Evolutionary conservation across 2,113 vertebrate genomes (phyloP), one percentile per base, ranked within the genome.

Genomic region (Hemibagrus wyckioides): DNA sequence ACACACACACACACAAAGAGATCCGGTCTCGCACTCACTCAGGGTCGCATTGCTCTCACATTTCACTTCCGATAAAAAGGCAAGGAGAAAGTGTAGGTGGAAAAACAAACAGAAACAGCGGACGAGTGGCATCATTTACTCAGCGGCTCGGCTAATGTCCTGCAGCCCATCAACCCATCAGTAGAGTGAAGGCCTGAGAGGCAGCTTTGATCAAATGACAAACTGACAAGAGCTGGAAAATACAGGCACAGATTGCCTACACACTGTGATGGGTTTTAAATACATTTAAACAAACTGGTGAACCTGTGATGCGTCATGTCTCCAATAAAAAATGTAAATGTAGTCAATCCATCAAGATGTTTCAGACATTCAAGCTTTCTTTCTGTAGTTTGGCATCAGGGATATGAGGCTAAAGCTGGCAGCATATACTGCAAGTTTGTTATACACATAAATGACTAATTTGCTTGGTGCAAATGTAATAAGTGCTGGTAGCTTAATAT

Each of bases 61-160:
- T 83, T 86, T 86, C 88, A 86, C 80, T 89, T 89, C 88, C 80
- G 59, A 89, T 61, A 59, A 71, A 81, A 63, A 86, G 44, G 19
- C 39, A 10, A 61, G 30, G 69, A 52, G 63, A 83, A 87, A 87
- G 65, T 44, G 80, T 67, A 81, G 77, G 28, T 48, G 39, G 65
- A 59, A 82, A 87, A 73, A 75, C 86, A 87, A 65, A 65, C 39
- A 28, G 39, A 61, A 13, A 4, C 25, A 28, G 56, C 17, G 15
- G 59, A 69, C 17, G 8, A 86, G 48, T 54, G 61, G 44, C 76
- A 82, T 76, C n/a, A 83, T 76, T 87, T 30, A 87, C 50, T 17
- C 52, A 33, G 65, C 0, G 3, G 9, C 52, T 48, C 11, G 6
- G 11, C 33, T 63, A 86, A 87, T 50, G 41, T 81, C 36, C 48